Conservation (phyloP, 1,140 invertebrate species). For the Camponotus vicinus region DNA sequence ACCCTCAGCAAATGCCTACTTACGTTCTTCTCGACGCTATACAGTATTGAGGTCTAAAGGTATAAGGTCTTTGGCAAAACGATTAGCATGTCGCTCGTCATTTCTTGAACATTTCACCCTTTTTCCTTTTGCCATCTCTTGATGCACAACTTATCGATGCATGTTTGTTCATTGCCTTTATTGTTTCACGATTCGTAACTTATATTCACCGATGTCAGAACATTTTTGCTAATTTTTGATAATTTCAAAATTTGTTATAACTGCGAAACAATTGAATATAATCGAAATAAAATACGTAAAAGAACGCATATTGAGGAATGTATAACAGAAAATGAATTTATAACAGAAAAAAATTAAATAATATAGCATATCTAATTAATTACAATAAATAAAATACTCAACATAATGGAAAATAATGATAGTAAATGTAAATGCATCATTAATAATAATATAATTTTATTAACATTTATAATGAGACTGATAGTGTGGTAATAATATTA, state of each 20-base stretch:
- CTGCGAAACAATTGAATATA: background rate
- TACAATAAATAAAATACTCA: constrained; percentile 15
- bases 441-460: background rate
- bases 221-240: constrained; percentile 11
- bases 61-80: constrained; percentile 81
- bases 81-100: constrained; percentile 76
- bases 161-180: constrained; percentile 57
- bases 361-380: background rate
- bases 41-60: constrained; percentile 87
- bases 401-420: background rate
- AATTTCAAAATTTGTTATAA: background rate
- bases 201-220: constrained; percentile 16
- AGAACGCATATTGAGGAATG: background rate
- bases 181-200: constrained; percentile 45
- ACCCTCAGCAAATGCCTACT: constrained; percentile 86
- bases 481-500: constrained; percentile 19
- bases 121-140: constrained; percentile 36
- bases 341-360: background rate
- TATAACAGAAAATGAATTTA: background rate
- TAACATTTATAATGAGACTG: background rate
- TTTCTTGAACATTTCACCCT: constrained; percentile 60
- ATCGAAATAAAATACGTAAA: background rate
- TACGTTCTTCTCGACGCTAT: constrained; percentile 86
- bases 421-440: background rate
- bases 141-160: constrained; percentile 67